Base-by-base conservation (phyloP, 2,888 invertebrate genomes). In the Athrips mouffetella region DNA sequence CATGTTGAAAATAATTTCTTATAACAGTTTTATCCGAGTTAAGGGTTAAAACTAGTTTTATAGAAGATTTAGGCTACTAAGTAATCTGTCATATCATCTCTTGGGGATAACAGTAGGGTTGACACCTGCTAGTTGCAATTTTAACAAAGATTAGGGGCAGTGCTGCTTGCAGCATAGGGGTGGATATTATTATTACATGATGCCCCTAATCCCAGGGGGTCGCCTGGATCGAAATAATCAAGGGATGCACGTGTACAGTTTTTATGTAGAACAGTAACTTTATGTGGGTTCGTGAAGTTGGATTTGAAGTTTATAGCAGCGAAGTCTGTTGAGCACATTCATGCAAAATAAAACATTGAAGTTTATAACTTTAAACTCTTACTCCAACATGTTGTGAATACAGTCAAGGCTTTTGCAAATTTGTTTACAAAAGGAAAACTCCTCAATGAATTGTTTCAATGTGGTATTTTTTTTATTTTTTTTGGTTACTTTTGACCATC, bases 41-140 rank as follows among this genome's bases (percentile, higher is more conserved):
- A 7, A 10, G n/a, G 4, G n/a, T 27, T 7, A 27, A 27, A 10
- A 10, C n/a, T 2, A 8, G 13, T 15, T 1, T 2, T 5, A 31
- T 13, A 1, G 31, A 5, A 5, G 15, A 4, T 31, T 13, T 15
- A 6, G 31, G 11, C 30, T 30, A 30, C 30, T 13, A 13, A 31
- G 11, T 31, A 10, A 35, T 35, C 20, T 18, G 37, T 37, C 37
- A 18, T 20, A n/a, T 25, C 41, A 23, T 31, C 33, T 11, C 11
- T 21, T 27, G 48, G 49, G 40, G 49, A 55, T 57, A 59, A 58
- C 56, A 52, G 52, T 61, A 58, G 59, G 59, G 60, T 58, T 59
- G 62, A 54, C 68, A 68, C 63, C 63, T 64, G 61, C 60, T 59
- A 39, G 57, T 55, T 53, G 51, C 59, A 60, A 58, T 57, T 60